A percentile compares a stretch with the other conserved stretches of the same genome.
Conservation (phyloP, 2,888 invertebrate genomes). For the Pelosia muscerda region DNA sequence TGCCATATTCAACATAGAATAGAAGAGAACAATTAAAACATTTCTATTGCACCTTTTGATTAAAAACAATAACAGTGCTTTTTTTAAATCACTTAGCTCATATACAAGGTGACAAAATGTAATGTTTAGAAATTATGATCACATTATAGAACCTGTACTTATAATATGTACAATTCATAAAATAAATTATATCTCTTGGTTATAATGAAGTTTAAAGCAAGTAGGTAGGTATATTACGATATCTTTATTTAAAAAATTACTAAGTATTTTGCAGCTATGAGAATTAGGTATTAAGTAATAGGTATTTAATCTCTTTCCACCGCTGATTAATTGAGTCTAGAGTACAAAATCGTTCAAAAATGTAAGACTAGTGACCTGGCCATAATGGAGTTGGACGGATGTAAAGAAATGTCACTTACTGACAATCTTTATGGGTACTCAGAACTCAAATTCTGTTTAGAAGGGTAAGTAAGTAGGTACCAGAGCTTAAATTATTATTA, state of each 20-base stretch:
- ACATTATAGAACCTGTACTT: background rate
- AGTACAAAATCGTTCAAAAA: background rate
- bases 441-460: background rate
- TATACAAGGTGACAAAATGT: constrained; percentile 23
- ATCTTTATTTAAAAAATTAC: background rate
- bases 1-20: background rate
- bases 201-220: background rate
- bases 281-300: too few species aligned
- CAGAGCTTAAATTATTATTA: background rate
- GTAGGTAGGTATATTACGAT: background rate
- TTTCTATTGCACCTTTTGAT: background rate
- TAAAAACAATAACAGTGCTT: constrained; percentile 7
- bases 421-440: background rate
- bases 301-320: background rate
- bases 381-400: background rate
- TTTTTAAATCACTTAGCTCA: constrained; percentile 30
- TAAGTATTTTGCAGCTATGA: too few species aligned
- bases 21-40: background rate
- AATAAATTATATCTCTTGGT: background rate
- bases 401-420: background rate
- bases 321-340: background rate
- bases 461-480: background rate
- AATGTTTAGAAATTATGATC: constrained; percentile 3
- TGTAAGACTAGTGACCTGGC: background rate
- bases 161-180: background rate